A percentile compares a stretch with the other conserved stretches of the same genome.
Conservation (phyloP, 2,113 vertebrate genomes). For the Hymenochirus boettgeri region DNA sequence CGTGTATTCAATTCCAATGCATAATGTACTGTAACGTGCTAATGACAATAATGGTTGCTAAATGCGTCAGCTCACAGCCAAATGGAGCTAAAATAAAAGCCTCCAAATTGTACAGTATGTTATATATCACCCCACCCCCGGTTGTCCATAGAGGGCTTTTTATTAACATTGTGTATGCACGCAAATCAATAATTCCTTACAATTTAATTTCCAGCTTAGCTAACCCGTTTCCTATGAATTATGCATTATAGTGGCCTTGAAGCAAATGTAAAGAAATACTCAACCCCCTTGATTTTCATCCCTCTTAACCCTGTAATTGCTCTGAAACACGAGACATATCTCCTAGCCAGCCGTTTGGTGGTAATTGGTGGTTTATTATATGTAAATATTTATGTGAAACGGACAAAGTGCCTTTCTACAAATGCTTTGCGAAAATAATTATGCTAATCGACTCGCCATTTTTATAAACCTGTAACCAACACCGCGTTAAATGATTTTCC, state of each 20-base stretch:
- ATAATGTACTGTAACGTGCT: constrained; percentile 15
- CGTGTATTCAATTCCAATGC: not conserved
- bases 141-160: constrained; percentile 20
- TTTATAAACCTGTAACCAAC: not conserved
- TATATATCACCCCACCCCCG: constrained; percentile 2
- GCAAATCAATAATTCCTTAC: constrained; percentile 23
- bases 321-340: not conserved
- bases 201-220: constrained; percentile 11
- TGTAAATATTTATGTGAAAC: constrained; percentile 17
- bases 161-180: constrained; percentile 18
- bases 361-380: constrained; percentile 4
- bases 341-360: constrained; percentile 8
- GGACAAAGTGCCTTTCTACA: constrained; percentile 2
- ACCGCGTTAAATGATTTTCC: not conserved
- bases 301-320: constrained; percentile 27
- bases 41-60: constrained; percentile 30
- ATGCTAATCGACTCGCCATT: not conserved
- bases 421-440: constrained; percentile 15
- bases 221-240: constrained; percentile 2
- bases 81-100: constrained; percentile 29
- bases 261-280: constrained; percentile 18
- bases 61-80: constrained; percentile 26
- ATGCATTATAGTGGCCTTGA: constrained; percentile 10
- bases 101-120: constrained; percentile 18
- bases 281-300: not conserved